These are phyloP conservation scores for Diorhabda sublineata DNA, from an alignment of 1,140 invertebrate genomes.

Conservation along the genomic window DNA sequence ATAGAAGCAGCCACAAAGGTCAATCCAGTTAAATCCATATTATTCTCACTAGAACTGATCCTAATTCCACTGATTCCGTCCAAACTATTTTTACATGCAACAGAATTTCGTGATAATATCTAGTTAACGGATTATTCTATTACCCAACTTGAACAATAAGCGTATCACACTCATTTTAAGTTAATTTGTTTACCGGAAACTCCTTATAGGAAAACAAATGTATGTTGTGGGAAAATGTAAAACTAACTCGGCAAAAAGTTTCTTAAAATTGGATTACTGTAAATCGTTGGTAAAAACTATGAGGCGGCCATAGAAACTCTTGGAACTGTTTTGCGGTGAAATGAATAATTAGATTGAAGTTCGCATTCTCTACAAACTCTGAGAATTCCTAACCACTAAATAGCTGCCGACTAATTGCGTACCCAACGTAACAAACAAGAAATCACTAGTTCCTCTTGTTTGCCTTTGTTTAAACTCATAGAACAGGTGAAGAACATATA, in stretches of 20 bases:
- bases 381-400: constrained; percentile 2
- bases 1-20: no score
- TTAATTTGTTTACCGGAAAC: neutral
- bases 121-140: no score
- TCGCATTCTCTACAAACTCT: neutral
- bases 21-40: no score
- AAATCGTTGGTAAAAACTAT: neutral
- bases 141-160: neutral
- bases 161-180: neutral
- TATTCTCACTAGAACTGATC: no score
- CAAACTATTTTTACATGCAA: no score
- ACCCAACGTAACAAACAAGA: neutral
- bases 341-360: constrained; percentile 3
- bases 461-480: neutral
- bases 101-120: no score
- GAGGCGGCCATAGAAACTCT: neutral
- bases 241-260: neutral
- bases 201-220: neutral
- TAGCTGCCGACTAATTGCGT: constrained; percentile 1
- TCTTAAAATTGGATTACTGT: neutral
- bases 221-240: neutral
- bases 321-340: constrained; percentile 2
- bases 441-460: neutral
- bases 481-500: neutral
- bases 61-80: no score